Base-by-base conservation (phyloP, 2,113 vertebrate species). In the Isurus oxyrinchus region DNA sequence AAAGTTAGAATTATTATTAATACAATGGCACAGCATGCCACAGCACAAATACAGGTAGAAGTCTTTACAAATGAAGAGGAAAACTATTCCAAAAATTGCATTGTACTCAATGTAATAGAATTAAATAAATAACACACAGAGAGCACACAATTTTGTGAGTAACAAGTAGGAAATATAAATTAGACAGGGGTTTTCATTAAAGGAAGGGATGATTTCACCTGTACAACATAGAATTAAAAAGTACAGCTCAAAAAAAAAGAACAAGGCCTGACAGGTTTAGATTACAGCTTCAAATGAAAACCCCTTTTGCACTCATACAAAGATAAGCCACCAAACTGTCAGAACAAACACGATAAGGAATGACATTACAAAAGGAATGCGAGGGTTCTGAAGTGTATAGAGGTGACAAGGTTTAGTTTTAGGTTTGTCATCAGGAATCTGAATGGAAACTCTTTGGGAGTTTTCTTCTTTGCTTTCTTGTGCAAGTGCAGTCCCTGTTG, bases 321-420 rank as follows among this genome's bases (percentile, higher is more conserved):
- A 99, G 97, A 98, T 97, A 96, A 99, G 98, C 99, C 98, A 99
- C 98, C 98, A 98, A 96, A 99, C 97, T 97, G 98, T 98, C 96
- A 99, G 97, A 0, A 97, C 98, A 97, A 99, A 49, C 86, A 99
- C 97, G 97, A 99, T 97, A 16, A 99, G 97, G 97, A 98, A 98
- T 49, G 99, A 99, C 98, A 99, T 98, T 97, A 99, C 96, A 97
- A 99, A 98, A 96, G 98, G 98, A 97, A 98, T 91, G 13, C 97
- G 98, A 16, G 98, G 98, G 96, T 96, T 98, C 96, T 97, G 98
- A 96, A 98, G 98, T 97, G 97, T 97, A 98, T 98, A 98, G 96
- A 98, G 97, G 96, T 96, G 98, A 97, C 98, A 98, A 59, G 97
- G 97, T 97, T 96, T 98, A 96, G 97, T 97, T 96, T 97, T 97